These are phyloP conservation scores for Zingel zingel DNA, from an alignment of 2,113 vertebrate genomes.

Conservation along the genomic window DNA sequence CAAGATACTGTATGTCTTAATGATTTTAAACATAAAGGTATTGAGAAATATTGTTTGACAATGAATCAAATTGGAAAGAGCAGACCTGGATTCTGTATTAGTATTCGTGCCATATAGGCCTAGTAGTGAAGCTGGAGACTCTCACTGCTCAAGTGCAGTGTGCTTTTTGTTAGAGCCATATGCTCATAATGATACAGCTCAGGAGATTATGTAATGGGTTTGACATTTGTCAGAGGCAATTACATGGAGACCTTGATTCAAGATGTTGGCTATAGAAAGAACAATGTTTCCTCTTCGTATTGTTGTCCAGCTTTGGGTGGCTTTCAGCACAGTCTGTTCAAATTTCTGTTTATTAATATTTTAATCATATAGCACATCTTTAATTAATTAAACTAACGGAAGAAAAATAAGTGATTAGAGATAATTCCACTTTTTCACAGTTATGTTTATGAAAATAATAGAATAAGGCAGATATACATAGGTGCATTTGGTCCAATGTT, in stretches of 20 bases:
- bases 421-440: neutral
- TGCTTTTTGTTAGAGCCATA: slow-evolving; percentile 38
- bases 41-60: neutral
- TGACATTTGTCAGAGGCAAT: slow-evolving; percentile 69
- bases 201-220: slow-evolving; percentile 61
- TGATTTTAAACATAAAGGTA: neutral
- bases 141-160: neutral
- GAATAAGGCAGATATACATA: no score
- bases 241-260: slow-evolving; percentile 59
- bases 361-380: neutral
- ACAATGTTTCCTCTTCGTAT: slow-evolving; percentile 4
- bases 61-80: slow-evolving; percentile 6
- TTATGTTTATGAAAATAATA: neutral
- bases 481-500: neutral
- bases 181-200: slow-evolving; percentile 59
- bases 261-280: slow-evolving; percentile 40
- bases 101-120: slow-evolving; percentile 9
- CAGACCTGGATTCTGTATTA: neutral
- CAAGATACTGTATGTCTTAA: neutral
- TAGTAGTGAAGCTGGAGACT: slow-evolving; percentile 24
- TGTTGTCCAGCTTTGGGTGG: slow-evolving; percentile 5
- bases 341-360: neutral
- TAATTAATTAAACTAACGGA: neutral
- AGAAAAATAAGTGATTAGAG: neutral
- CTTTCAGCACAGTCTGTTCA: slow-evolving; percentile 1